Evolutionary conservation across 2,113 vertebrate species (phyloP).

Genomic region (Saguinus midas): DNA sequence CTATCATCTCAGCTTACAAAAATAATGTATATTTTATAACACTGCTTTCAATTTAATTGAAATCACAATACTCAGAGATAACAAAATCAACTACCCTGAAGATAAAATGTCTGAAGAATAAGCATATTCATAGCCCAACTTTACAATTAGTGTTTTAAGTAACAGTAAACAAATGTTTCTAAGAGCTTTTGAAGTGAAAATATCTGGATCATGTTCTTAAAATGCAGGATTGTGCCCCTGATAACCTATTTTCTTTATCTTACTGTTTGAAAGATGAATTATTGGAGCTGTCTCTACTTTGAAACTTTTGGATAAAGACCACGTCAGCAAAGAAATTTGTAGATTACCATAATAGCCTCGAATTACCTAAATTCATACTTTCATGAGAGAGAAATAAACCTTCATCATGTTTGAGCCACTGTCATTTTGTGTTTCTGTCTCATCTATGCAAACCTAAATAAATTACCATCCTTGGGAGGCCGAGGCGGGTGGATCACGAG

Average conservation of each 20-base stretch:
- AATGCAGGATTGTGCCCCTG: too few species aligned
- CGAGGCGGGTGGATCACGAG: too few species aligned
- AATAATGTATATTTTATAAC: neutral
- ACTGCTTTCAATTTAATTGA: neutral
- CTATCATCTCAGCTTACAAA: neutral
- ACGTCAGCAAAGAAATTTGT: neutral
- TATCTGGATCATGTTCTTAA: neutral
- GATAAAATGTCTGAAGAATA: neutral
- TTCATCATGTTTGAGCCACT: neutral
- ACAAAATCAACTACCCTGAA: neutral
- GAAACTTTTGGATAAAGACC: neutral
- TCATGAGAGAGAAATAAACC: neutral
- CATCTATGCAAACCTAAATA: neutral
- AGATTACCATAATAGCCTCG: neutral
- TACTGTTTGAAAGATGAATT: neutral
- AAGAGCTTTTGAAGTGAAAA: constrained; percentile 18
- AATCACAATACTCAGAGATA: neutral
- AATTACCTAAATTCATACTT: constrained; percentile 22
- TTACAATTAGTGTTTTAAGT: neutral
- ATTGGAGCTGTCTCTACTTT: neutral
- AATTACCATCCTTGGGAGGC: neutral
- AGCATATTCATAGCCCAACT: neutral
- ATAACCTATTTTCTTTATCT: neutral
- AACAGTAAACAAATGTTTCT: neutral
- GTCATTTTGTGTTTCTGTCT: neutral